Percentiles rank a stretch among this genome's conserved stretches.
These are phyloP conservation scores for Rhyacophila brunnea DNA, from an alignment of 1,140 invertebrate species.

Conservation along the genomic window DNA sequence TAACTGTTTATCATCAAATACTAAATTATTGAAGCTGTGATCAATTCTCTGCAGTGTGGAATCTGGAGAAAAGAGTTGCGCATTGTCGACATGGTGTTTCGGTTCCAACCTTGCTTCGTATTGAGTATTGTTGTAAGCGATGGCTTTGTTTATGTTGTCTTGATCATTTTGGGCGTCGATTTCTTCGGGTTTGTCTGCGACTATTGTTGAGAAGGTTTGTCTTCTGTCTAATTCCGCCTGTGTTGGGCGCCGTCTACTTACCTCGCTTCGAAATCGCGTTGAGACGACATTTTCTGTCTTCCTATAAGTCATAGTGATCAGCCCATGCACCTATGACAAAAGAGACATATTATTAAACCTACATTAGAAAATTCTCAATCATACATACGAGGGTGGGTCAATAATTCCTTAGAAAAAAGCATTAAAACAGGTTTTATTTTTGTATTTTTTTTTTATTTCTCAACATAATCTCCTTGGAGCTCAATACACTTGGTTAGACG, in stretches of 20 bases:
- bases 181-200: slow-evolving; percentile 37
- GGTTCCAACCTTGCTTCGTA: background rate
- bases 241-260: slow-evolving; percentile 38
- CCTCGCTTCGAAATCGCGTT: slow-evolving; percentile 41
- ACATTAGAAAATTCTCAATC: background rate
- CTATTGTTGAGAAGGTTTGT: slow-evolving; percentile 44
- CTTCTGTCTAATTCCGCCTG: slow-evolving; percentile 39
- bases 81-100: background rate
- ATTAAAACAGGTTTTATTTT: too few relatives aligned
- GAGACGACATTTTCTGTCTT: slow-evolving; percentile 48
- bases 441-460: too few relatives aligned
- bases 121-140: background rate
- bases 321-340: slow-evolving; percentile 42
- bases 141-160: background rate
- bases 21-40: slow-evolving; percentile 1
- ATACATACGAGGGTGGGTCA: too few relatives aligned
- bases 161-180: slow-evolving; percentile 38
- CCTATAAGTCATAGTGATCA: slow-evolving; percentile 47
- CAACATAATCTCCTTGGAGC: too few relatives aligned
- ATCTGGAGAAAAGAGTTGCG: background rate
- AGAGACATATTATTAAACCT: background rate
- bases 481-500: too few relatives aligned
- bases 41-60: background rate
- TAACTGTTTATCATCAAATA: slow-evolving; percentile 2
- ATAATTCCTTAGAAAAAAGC: too few relatives aligned